These are phyloP conservation scores for Thamnaconus septentrionalis DNA, from an alignment of 2,113 vertebrate genomes.

Conservation along the genomic window DNA sequence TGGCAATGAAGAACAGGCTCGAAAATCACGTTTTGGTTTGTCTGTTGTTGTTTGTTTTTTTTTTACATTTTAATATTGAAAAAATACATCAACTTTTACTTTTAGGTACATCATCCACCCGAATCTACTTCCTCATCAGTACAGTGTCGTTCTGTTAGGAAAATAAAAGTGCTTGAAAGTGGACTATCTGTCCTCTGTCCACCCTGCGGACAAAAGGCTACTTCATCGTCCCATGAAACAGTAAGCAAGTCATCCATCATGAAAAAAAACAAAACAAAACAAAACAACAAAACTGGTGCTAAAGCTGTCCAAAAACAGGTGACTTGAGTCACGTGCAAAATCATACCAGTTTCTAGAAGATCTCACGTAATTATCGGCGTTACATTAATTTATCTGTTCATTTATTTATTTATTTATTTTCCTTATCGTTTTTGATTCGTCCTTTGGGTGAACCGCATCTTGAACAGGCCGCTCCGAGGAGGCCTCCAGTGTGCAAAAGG, in stretches of 20 bases:
- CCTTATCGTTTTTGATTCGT: no score
- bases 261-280: no score
- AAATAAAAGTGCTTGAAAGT: conserved; percentile 76
- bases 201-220: conserved; percentile 54
- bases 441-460: no score
- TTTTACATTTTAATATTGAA: conserved; percentile 72
- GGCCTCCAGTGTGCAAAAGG: no score
- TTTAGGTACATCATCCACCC: conserved; percentile 68
- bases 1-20: conserved; percentile 23
- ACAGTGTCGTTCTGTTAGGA: conserved; percentile 70
- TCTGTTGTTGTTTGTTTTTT: conserved; percentile 2
- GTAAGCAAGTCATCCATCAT: conserved; percentile 14
- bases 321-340: no score
- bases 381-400: no score
- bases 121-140: conserved; percentile 46
- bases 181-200: conserved; percentile 51
- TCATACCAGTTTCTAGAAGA: no score
- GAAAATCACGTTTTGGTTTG: no score
- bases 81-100: conserved; percentile 76
- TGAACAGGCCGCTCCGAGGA: no score
- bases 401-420: no score
- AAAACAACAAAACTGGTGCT: not conserved
- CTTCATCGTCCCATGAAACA: conserved; percentile 53
- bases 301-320: no score
- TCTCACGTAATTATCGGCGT: no score